Percentiles rank a stretch among this genome's conserved stretches.
phyloP scores from a whole-genome alignment of 2,888 invertebrate species.

The Drosophila ochracea region DNA sequence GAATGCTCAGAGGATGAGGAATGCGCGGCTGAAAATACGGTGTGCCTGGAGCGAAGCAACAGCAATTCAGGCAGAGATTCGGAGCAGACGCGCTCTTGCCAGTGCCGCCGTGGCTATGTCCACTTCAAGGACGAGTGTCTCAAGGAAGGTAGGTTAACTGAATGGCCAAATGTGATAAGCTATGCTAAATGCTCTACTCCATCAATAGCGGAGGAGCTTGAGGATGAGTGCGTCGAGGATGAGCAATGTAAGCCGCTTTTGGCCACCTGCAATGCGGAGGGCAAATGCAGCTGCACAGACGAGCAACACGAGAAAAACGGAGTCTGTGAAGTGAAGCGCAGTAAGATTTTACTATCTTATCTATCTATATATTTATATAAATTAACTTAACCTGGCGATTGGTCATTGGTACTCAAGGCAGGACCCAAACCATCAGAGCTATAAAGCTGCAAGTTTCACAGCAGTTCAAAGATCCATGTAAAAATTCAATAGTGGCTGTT shows the following conservation, averaged over 20 bases:
- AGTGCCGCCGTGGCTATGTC: constrained; percentile 83
- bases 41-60: constrained; percentile 64
- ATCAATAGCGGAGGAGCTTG: constrained; percentile 76
- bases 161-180: neutral
- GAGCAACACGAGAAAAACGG: constrained; percentile 82
- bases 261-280: constrained; percentile 77
- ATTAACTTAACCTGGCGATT: neutral
- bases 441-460: neutral
- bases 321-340: constrained; percentile 78
- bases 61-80: constrained; percentile 59
- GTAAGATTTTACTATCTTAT: constrained; percentile 47
- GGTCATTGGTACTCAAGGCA: neutral
- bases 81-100: constrained; percentile 74
- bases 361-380: neutral
- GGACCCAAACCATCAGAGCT: neutral
- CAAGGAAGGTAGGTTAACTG: constrained; percentile 76
- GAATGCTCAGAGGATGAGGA: constrained; percentile 78
- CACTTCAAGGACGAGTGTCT: constrained; percentile 83
- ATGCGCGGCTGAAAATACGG: constrained; percentile 76
- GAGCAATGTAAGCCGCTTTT: constrained; percentile 85
- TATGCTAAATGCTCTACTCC: neutral
- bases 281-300: constrained; percentile 81
- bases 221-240: constrained; percentile 82
- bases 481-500: neutral
- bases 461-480: neutral